Conservation (phyloP, 1,140 invertebrate genomes). For the Papilio xuthus region DNA sequence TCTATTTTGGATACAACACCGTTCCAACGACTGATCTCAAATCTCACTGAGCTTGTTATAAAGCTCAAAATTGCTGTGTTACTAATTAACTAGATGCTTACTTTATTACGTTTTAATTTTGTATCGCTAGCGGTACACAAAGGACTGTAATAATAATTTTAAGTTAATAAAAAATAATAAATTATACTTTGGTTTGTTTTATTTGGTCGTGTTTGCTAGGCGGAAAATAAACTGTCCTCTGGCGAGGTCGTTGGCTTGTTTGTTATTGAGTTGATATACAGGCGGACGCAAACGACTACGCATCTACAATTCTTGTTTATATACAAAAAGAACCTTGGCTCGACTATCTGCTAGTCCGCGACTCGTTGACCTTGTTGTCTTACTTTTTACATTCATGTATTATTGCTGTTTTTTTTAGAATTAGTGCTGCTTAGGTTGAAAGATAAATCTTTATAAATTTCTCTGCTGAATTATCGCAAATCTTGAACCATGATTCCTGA, state of each 20-base stretch:
- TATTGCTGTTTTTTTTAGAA: not conserved
- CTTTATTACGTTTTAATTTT: conserved; percentile 66
- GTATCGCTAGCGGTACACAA: conserved; percentile 62
- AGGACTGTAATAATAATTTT: conserved; percentile 77
- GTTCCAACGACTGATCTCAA: conserved; percentile 78
- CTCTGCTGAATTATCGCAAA: not conserved
- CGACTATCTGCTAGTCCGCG: conserved; percentile 35
- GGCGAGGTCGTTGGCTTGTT: conserved; percentile 51
- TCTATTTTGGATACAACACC: conserved; percentile 69
- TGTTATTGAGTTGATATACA: conserved; percentile 26
- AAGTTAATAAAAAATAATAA: conserved; percentile 69
- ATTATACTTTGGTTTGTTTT: conserved; percentile 56
- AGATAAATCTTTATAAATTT: too few relatives aligned
- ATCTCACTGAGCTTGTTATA: conserved; percentile 74
- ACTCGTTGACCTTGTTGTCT: conserved; percentile 41
- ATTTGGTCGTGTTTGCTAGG: conserved; percentile 40
- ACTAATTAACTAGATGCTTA: conserved; percentile 77
- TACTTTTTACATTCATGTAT: conserved; percentile 32
- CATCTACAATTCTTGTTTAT: conserved; percentile 63
- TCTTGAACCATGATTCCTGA: too few relatives aligned
- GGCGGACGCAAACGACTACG: conserved; percentile 46
- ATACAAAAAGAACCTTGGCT: conserved; percentile 78
- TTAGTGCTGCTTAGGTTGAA: not conserved
- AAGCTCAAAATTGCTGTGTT: conserved; percentile 77
- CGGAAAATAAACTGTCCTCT: conserved; percentile 35